phyloP scores from a whole-genome alignment of 1,140 invertebrate genomes.

The Acromyrmex heyeri region DNA sequence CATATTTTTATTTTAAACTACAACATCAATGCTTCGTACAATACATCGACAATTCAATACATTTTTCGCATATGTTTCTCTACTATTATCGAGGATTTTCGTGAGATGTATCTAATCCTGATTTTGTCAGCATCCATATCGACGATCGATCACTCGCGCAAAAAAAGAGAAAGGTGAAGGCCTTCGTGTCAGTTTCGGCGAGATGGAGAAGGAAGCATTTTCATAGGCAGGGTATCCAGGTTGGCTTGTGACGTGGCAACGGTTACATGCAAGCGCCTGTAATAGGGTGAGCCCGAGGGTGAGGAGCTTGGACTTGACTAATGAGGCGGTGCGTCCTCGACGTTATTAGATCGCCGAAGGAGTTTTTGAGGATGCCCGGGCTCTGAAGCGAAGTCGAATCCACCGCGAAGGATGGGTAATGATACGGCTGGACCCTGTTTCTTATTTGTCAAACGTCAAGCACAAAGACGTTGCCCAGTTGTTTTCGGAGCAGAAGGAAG shows the following conservation, averaged over 20 bases:
- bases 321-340: constrained; percentile 86
- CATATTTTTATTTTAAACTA: background rate
- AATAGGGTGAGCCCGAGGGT: constrained; percentile 70
- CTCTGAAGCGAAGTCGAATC: constrained; percentile 79
- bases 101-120: constrained; percentile 13
- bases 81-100: background rate
- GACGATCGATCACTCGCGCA: constrained; percentile 54
- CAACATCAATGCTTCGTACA: background rate
- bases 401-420: constrained; percentile 86
- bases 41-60: constrained; percentile 16
- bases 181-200: constrained; percentile 53
- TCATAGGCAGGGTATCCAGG: constrained; percentile 69
- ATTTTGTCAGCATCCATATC: constrained; percentile 57
- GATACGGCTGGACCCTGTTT: constrained; percentile 86
- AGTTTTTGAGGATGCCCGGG: constrained; percentile 85
- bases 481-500: constrained; percentile 77
- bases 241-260: constrained; percentile 68
- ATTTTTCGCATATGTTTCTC: background rate
- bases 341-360: constrained; percentile 87
- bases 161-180: constrained; percentile 54
- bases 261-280: constrained; percentile 73
- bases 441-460: constrained; percentile 87
- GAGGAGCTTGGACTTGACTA: constrained; percentile 84
- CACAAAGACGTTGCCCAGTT: constrained; percentile 79
- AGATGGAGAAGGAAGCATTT: constrained; percentile 50